Percentiles rank a stretch among this genome's conserved stretches.
phyloP scores from a whole-genome alignment of 92 coral and sea anemone genomes.

The Nematostella vectensis region DNA sequence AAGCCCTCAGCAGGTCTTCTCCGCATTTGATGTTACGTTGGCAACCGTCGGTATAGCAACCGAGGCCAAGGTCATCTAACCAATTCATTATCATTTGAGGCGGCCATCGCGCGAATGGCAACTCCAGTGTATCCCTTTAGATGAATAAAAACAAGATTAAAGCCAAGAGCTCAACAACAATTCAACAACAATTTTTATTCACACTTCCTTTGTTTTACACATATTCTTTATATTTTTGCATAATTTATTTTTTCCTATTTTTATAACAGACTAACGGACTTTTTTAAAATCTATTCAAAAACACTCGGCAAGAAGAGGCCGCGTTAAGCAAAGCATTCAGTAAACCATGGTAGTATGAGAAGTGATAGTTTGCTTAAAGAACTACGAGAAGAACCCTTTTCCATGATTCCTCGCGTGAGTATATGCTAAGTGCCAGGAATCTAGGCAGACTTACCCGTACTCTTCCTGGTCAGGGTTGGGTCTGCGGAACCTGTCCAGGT shows the following conservation, averaged over 20 bases:
- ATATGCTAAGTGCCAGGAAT: too few relatives aligned
- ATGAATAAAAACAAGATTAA: background rate
- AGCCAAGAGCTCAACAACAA: background rate
- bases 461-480: slow-evolving; percentile 29
- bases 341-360: too few relatives aligned
- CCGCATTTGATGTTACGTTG: slow-evolving; percentile 54
- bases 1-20: slow-evolving; percentile 74
- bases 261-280: too few relatives aligned
- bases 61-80: slow-evolving; percentile 93
- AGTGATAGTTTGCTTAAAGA: too few relatives aligned
- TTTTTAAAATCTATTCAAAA: too few relatives aligned
- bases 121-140: slow-evolving; percentile 74
- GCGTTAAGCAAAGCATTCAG: too few relatives aligned
- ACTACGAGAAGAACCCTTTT: too few relatives aligned
- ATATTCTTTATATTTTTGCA: too few relatives aligned
- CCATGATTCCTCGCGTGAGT: too few relatives aligned
- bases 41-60: slow-evolving; percentile 61
- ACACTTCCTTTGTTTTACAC: background rate
- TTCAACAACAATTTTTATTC: background rate
- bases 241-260: background rate
- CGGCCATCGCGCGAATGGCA: slow-evolving; percentile 85
- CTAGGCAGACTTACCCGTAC: slow-evolving; percentile 43
- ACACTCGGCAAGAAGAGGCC: too few relatives aligned
- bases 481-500: slow-evolving; percentile 23
- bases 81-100: slow-evolving; percentile 90